Percentiles rank a stretch among this genome's conserved stretches.
These are phyloP conservation scores for Diglossa cyanea DNA, from an alignment of 2,797 vertebrate genomes.

Conservation along the genomic window DNA sequence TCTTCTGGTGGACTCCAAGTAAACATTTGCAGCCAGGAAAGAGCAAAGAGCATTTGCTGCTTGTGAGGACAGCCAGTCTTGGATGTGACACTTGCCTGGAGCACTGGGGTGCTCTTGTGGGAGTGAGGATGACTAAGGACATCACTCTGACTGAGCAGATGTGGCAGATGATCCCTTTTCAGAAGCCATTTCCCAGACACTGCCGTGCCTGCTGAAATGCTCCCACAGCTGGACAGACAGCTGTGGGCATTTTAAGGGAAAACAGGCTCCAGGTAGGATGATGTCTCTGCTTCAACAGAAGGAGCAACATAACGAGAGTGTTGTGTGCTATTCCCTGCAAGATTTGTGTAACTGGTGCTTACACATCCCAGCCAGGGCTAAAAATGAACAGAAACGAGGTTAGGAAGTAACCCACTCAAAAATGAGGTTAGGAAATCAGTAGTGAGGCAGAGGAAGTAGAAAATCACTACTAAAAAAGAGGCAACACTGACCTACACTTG, in stretches of 20 bases:
- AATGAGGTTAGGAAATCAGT: background rate
- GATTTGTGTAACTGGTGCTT: too few species aligned
- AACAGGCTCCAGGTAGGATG: background rate
- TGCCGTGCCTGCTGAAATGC: background rate
- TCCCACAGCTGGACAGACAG: background rate
- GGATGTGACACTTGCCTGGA: conserved; percentile 59
- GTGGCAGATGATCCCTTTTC: background rate
- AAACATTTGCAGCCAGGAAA: background rate
- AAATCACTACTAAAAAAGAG: background rate
- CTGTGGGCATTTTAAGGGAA: too few species aligned
- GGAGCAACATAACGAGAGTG: background rate
- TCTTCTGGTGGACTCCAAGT: background rate
- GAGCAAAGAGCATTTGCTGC: conserved; percentile 13
- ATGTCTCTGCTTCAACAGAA: background rate
- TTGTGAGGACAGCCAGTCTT: background rate
- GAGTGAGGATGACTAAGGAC: conserved; percentile 14
- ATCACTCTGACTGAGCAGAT: background rate
- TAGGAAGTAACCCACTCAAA: background rate
- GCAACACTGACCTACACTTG: background rate
- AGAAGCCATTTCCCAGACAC: background rate
- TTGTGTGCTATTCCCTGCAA: fast-evolving
- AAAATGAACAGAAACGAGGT: background rate
- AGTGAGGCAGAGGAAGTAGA: background rate
- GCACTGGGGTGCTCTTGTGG: background rate
- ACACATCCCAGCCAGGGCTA: background rate